Percentiles rank a stretch among this genome's conserved stretches.
These are phyloP conservation scores for Parauchenoglanis ngamensis DNA, from an alignment of 2,797 vertebrate species.

Conservation along the genomic window DNA sequence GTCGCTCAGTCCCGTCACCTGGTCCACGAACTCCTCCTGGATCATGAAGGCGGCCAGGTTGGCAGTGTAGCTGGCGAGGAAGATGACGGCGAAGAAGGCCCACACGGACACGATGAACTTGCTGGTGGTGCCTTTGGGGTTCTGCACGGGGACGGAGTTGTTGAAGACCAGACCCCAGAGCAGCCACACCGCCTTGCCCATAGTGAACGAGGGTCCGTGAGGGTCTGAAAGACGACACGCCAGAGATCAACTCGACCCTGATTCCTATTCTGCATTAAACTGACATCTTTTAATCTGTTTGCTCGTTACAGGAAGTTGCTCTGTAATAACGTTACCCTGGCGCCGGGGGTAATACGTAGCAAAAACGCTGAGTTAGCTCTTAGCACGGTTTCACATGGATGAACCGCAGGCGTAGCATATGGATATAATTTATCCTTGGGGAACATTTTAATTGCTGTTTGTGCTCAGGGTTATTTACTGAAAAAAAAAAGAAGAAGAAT, in stretches of 20 bases:
- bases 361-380: background rate
- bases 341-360: background rate
- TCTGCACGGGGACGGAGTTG: slow-evolving; percentile 98
- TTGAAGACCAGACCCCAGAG: slow-evolving; percentile 99
- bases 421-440: background rate
- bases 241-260: background rate
- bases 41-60: slow-evolving; percentile 99
- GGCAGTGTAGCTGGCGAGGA: slow-evolving; percentile 97
- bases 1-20: slow-evolving; percentile 96
- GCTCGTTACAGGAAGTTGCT: background rate
- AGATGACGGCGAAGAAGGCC: slow-evolving; percentile 99
- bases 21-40: slow-evolving; percentile 98
- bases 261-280: background rate
- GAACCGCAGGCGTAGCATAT: background rate
- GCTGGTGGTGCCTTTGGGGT: slow-evolving; percentile 95
- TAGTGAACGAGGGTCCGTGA: slow-evolving; percentile 95
- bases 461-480: background rate
- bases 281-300: background rate
- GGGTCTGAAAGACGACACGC: slow-evolving; percentile 75
- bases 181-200: slow-evolving; percentile 96
- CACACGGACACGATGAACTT: slow-evolving; percentile 98
- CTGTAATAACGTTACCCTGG: background rate
- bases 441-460: background rate
- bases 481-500: background rate
- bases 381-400: background rate